These are phyloP conservation scores for Zaprionus obscuricornis DNA, from an alignment of 2,888 invertebrate genomes.

Conservation along the genomic window DNA sequence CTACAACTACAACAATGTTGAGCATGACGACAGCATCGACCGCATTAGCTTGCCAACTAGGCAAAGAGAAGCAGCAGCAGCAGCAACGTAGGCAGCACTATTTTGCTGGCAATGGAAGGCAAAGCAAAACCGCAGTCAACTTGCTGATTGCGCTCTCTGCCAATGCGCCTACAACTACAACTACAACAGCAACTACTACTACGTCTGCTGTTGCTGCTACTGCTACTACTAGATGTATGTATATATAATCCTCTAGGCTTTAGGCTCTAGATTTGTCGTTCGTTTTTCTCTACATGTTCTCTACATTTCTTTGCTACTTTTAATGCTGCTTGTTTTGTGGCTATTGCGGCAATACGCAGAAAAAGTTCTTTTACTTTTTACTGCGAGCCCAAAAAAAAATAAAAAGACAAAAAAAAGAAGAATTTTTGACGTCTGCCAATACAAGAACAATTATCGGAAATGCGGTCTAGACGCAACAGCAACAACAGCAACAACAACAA, in stretches of 20 bases:
- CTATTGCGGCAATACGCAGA: slow-evolving; percentile 47
- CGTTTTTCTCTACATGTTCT: too few relatives aligned
- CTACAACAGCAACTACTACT: too few relatives aligned
- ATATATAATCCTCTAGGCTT: slow-evolving; percentile 30
- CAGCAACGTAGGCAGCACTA: too few relatives aligned
- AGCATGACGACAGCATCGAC: slow-evolving; percentile 54
- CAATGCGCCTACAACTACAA: slow-evolving; percentile 25
- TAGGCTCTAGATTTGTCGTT: too few relatives aligned
- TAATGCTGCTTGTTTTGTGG: slow-evolving; percentile 33
- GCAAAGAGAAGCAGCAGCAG: slow-evolving; percentile 4
- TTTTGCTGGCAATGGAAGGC: neutral
- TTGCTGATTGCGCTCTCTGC: slow-evolving; percentile 60
- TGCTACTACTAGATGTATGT: too few relatives aligned
- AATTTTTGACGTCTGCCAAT: slow-evolving; percentile 66
- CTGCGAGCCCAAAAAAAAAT: too few relatives aligned
- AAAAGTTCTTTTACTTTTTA: slow-evolving; percentile 55
- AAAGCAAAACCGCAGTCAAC: slow-evolving; percentile 59
- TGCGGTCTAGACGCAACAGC: slow-evolving; percentile 67
- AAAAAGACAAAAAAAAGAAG: too few relatives aligned
- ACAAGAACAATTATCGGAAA: slow-evolving; percentile 75
- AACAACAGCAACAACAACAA: neutral
- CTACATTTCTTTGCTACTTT: too few relatives aligned
- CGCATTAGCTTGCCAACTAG: slow-evolving; percentile 71
- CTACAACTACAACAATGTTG: too few relatives aligned
- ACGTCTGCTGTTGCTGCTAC: too few relatives aligned